Base-by-base conservation (phyloP, 2,797 vertebrate species). In the Ataeniobius toweri region DNA sequence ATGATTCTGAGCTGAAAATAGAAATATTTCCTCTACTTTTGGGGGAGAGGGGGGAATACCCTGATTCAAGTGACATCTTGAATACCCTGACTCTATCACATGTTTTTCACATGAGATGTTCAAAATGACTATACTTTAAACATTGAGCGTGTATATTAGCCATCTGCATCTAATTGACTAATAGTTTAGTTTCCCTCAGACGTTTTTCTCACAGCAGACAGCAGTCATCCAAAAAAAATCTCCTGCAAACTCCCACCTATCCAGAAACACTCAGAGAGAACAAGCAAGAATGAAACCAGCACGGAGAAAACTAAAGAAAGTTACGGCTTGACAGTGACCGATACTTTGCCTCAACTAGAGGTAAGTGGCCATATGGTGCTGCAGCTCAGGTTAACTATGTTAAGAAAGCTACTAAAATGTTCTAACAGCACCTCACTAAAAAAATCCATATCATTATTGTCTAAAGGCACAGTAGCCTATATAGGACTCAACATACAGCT, bases 1-100 rank as follows among this genome's bases (percentile, higher is more conserved):
- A 88, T 83, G 87, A 89, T 83, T 88, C 76, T 89, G 86, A 88
- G 76, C 56, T 78, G 86, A 86, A 83, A 89, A 88, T 73, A 50
- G 58, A 72, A 85, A 77, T 86, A 73, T 82, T 78, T 80, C 36
- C 73, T 80, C n/a, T 53, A 16, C 68, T 78, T 85, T 26, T n/a
- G 41, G 73, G 13, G 44, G 18, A 5, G 3, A 39, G 22, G 5
- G 46, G 3, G 26, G 3, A 22, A 65, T 36, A 36, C 36, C 36
- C 36, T 36, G 36, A 36, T 36, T 36, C 13, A 28, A 16, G 71
- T 9, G 61, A 24, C 63, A 67, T 44, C 20, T 44, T 44, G 39
- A 44, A 68, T 24, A 44, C 22, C 65, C 24, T 68, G 10, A 68
- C n/a, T 68, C 20, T 2, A 67, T 41, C 63, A 41, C 65, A 68